Percentiles rank a stretch among this genome's conserved stretches.
phyloP scores from a whole-genome alignment of 1,140 invertebrate genomes.

The Globodera rostochiensis region DNA sequence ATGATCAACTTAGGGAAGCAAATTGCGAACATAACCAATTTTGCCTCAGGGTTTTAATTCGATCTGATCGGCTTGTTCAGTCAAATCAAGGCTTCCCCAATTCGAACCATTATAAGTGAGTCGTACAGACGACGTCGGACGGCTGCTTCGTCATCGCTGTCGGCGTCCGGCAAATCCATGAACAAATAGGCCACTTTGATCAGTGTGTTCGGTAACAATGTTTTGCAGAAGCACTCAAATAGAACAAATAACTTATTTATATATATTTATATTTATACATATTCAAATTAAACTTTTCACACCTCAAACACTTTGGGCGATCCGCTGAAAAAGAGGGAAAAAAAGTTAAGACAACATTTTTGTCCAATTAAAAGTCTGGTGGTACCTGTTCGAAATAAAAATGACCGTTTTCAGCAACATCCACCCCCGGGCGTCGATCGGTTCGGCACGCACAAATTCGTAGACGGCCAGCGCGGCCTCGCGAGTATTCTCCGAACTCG shows the following conservation, averaged over 20 bases:
- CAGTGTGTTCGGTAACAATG: constrained; percentile 90
- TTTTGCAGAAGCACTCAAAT: constrained; percentile 78
- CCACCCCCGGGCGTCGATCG: constrained; percentile 52
- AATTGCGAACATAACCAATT: background rate
- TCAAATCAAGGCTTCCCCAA: background rate
- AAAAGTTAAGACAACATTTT: background rate
- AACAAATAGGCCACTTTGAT: constrained; percentile 98
- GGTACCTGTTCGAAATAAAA: constrained; percentile 57
- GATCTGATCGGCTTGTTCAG: background rate
- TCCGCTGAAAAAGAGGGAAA: constrained; percentile 46
- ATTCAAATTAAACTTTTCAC: background rate
- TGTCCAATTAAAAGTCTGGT: constrained; percentile 1
- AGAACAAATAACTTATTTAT: background rate
- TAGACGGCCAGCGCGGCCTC: constrained; percentile 58
- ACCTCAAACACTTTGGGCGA: constrained; percentile 69
- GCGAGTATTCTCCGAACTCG: constrained; percentile 79
- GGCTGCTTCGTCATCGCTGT: constrained; percentile 37
- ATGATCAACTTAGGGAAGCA: constrained; percentile 78
- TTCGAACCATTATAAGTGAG: constrained; percentile 45
- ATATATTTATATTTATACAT: too few relatives aligned
- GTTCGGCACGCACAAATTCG: constrained; percentile 50
- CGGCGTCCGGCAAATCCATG: constrained; percentile 84
- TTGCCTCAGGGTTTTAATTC: background rate
- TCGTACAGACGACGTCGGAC: constrained; percentile 47
- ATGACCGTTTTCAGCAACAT: constrained; percentile 49